Base-by-base conservation (phyloP, 1,140 invertebrate genomes). In the Drosophila pseudoananassae region DNA sequence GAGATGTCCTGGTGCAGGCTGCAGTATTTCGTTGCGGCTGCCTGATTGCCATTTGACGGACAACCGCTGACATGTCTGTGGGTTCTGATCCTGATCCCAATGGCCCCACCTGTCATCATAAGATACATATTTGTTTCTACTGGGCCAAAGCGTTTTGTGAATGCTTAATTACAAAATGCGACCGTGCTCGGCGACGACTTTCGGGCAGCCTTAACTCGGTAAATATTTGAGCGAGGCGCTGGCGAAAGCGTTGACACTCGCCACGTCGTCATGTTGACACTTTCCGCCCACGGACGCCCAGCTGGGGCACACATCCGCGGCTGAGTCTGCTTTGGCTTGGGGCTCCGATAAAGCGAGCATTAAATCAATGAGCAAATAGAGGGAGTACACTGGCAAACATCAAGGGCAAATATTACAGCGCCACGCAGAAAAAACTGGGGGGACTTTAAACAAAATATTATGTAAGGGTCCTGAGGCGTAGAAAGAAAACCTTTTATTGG, bases 161-260 rank as follows among this genome's bases (percentile, higher is more conserved):
- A 87, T 88, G 65, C 83, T 82, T 87, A 88, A 87, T 87, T 87
- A 88, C 56, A 61, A 81, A 85, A 79, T 53, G 56, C 59, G 45
- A 51, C 61, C 71, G 66, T 56, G 63, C 68, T 63, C 58, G 43
- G 75, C 60, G 46, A 27, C 33, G 58, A 76, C 50, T 78, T 57
- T 54, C 25, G 49, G 20, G 64, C 51, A n/a, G 64, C 63, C 52
- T 70, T 31, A 49, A 4, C 51, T 69, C 17, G 51, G 51, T 52
- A 69, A 70, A 70, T 70, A 70, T 70, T 70, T 69, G 64, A 69
- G 66, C 27, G 40, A 38, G 51, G 38, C 64, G 64, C 60, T 46
- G 23, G 64, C 17, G 4, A 47, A 65, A 55, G n/a, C 51, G 66
- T 56, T 70, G 51, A 69, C 63, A 70, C 64, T 69, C 51, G 43